Conservation (phyloP, 1,140 invertebrate species). For the Apis florea region DNA sequence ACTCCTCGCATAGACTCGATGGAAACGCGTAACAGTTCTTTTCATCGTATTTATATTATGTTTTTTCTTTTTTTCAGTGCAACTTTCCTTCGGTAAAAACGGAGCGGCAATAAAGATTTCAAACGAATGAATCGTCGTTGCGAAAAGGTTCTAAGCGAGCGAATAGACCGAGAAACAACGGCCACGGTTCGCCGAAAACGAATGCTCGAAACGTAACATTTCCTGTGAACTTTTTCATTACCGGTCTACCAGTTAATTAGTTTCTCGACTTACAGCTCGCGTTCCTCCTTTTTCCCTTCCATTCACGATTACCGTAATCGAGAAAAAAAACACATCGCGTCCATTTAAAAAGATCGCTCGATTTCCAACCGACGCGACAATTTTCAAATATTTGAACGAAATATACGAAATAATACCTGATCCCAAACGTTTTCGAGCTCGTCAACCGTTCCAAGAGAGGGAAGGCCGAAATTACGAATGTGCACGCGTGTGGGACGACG, state of each 20-base stretch:
- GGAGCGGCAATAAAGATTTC: not conserved
- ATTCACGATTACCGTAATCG: no score
- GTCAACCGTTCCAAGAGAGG: not conserved
- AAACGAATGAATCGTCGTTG: not conserved
- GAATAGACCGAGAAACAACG: not conserved
- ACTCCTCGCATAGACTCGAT: no score
- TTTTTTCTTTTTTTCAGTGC: not conserved
- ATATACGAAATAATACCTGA: slow-evolving; percentile 9
- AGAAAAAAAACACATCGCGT: no score
- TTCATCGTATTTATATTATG: no score
- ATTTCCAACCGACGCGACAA: no score
- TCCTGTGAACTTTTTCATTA: not conserved
- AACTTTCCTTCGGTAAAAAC: not conserved
- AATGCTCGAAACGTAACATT: not conserved
- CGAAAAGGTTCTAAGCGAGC: not conserved
- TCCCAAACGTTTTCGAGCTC: not conserved
- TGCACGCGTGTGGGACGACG: no score
- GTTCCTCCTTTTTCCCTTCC: no score
- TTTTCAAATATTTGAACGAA: not conserved
- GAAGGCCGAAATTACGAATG: slow-evolving; percentile 24
- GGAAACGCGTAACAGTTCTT: no score
- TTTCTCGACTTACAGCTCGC: no score
- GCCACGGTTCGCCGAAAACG: not conserved
- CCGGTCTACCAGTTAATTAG: no score
- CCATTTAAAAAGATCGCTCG: no score